Conservation (phyloP, 2,888 invertebrate species). For the Apodemia duryi region DNA sequence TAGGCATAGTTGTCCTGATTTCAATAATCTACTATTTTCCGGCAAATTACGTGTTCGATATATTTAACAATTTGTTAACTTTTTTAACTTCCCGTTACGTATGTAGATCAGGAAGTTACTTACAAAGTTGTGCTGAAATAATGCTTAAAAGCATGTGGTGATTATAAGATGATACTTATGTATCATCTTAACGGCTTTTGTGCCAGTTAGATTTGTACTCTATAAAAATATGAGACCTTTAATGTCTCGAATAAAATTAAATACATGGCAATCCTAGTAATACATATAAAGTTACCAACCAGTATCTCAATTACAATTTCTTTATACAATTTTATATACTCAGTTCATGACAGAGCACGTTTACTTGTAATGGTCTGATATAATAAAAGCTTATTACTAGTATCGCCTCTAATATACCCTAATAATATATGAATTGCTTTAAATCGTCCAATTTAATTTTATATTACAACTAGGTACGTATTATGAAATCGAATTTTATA, state of each 20-base stretch:
- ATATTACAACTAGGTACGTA: conserved; percentile 28
- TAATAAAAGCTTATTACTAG: conserved; percentile 70
- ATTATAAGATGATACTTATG: too few species aligned
- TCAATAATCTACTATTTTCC: too few species aligned
- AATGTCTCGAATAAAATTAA: not conserved
- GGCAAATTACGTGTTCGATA: too few species aligned
- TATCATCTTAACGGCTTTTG: too few species aligned
- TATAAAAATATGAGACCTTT: too few species aligned
- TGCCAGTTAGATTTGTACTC: too few species aligned
- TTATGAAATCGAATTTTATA: conserved; percentile 3
- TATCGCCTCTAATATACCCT: conserved; percentile 54
- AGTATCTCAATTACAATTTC: conserved; percentile 15
- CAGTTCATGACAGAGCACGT: conserved; percentile 65
- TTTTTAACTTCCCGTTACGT: too few species aligned
- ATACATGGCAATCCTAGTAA: not conserved
- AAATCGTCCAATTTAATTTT: conserved; percentile 54
- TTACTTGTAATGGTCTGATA: conserved; percentile 62
- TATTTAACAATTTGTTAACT: too few species aligned
- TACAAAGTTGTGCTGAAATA: too few species aligned
- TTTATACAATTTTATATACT: conserved; percentile 42
- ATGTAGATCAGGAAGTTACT: too few species aligned
- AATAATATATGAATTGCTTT: conserved; percentile 58
- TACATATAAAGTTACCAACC: conserved; percentile 7
- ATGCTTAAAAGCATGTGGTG: too few species aligned
- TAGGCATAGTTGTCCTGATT: too few species aligned